These are phyloP conservation scores for Yponomeuta sedellus DNA, from an alignment of 2,888 invertebrate species.

Conservation along the genomic window DNA sequence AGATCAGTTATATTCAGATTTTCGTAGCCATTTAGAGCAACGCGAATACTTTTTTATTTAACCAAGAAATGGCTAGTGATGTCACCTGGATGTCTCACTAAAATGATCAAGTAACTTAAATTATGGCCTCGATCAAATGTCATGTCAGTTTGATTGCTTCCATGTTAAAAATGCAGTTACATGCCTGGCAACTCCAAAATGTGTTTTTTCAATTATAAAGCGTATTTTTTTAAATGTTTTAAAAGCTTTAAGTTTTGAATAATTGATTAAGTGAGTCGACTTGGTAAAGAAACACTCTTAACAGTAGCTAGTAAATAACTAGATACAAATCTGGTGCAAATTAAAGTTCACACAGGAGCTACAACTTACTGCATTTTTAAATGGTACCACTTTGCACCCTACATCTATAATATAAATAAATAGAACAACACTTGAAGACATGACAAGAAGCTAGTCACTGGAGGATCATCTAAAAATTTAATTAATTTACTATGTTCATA, in stretches of 20 bases:
- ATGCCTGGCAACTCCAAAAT: neutral
- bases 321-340: no score
- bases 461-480: neutral
- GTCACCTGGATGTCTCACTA: no score
- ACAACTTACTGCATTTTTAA: constrained; percentile 17
- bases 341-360: neutral
- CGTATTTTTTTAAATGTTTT: no score
- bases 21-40: neutral
- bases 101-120: neutral
- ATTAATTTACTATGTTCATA: neutral
- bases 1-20: neutral
- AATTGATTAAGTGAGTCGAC: no score
- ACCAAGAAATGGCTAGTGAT: neutral
- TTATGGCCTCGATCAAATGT: neutral
- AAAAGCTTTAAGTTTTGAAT: no score
- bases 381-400: neutral
- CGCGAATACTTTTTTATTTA: neutral
- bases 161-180: neutral
- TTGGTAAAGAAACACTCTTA: no score
- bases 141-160: neutral
- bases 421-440: neutral
- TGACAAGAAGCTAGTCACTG: neutral
- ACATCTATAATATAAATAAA: neutral
- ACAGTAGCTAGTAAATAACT: no score
- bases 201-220: no score